phyloP scores from a whole-genome alignment of 2,113 vertebrate genomes.

The Alligator mississippiensis region DNA sequence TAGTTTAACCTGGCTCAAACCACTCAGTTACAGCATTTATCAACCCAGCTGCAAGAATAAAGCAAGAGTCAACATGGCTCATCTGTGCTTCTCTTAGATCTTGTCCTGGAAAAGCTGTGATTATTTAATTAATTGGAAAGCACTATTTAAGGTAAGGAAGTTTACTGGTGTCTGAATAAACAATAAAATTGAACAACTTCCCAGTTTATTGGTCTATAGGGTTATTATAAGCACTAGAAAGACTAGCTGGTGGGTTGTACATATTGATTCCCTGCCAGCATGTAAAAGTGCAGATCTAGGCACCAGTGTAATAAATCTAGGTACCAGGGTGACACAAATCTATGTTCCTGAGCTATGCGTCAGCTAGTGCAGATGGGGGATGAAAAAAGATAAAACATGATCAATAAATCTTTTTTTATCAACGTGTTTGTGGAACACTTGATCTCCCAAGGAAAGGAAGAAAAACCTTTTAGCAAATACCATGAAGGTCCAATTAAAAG shows the following conservation, averaged over 20 bases:
- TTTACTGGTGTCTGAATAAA: conserved; percentile 48
- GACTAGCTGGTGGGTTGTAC: conserved; percentile 52
- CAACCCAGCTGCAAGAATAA: not conserved
- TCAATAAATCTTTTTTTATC: conserved; percentile 68
- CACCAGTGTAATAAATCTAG: conserved; percentile 56
- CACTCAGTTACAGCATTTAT: accelerated
- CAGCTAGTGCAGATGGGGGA: conserved; percentile 42
- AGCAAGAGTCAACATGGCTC: not conserved
- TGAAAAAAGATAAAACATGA: conserved; percentile 34
- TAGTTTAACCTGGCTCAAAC: not conserved
- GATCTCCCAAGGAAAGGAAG: conserved; percentile 1
- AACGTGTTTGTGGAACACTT: conserved; percentile 4
- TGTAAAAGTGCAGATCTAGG: conserved; percentile 51
- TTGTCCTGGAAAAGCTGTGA: not conserved
- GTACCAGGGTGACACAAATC: conserved; percentile 48
- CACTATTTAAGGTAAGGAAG: conserved; percentile 31
- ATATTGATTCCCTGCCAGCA: conserved; percentile 66
- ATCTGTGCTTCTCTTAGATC: not conserved
- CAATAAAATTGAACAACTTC: conserved; percentile 56
- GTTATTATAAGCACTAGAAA: conserved; percentile 53
- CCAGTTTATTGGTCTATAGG: conserved; percentile 54
- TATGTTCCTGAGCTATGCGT: conserved; percentile 28
- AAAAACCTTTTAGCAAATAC: not conserved
- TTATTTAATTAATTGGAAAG: conserved; percentile 62
- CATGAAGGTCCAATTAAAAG: not conserved